A percentile compares a stretch with the other conserved stretches of the same genome.
Conservation (phyloP, 1,140 invertebrate species). For the Brachionus koreanus region DNA sequence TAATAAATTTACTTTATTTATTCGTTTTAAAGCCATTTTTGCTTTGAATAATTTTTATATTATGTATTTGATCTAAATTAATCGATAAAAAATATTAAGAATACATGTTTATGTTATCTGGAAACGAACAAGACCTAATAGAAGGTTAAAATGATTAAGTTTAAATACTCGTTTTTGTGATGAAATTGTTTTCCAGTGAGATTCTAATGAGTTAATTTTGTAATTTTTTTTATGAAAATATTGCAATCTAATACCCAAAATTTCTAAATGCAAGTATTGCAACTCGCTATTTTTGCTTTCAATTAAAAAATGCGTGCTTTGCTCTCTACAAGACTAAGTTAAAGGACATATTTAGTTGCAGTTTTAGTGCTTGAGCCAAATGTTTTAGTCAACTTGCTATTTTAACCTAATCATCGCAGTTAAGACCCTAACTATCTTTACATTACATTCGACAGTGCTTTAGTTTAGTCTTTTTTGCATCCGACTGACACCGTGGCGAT, state of each 20-base stretch:
- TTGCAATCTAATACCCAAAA: slow-evolving; percentile 1
- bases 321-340: neutral
- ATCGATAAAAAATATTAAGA: neutral
- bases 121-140: neutral
- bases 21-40: slow-evolving; percentile 44
- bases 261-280: neutral
- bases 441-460: neutral
- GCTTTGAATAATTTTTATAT: neutral
- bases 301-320: neutral
- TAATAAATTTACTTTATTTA: slow-evolving; percentile 42
- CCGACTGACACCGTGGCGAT: neutral
- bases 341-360: neutral
- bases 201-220: neutral
- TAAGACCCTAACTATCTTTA: neutral
- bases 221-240: neutral
- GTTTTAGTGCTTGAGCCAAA: neutral
- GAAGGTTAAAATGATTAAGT: neutral
- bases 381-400: neutral
- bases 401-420: neutral
- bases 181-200: neutral
- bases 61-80: neutral
- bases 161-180: neutral
- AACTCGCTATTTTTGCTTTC: neutral
- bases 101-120: neutral
- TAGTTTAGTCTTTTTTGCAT: neutral